These are phyloP conservation scores for Archocentrus centrarchus DNA, from an alignment of 2,113 vertebrate species.

Conservation along the genomic window DNA sequence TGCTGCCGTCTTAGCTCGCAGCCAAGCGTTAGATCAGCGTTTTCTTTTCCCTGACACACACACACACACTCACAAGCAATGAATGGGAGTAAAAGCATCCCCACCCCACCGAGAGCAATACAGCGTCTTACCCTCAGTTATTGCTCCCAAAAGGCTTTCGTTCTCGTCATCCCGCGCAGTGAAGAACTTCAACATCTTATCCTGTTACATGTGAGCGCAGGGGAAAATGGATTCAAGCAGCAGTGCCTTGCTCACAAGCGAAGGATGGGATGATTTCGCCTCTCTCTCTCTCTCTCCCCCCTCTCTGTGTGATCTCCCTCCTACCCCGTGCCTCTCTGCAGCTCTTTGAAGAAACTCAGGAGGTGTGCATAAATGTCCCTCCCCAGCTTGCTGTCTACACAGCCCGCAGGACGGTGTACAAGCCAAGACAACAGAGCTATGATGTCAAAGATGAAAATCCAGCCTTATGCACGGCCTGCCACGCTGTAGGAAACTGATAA, in stretches of 20 bases:
- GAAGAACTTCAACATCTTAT: conserved; percentile 80
- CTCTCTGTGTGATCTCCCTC: conserved; percentile 49
- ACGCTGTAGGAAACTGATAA: not conserved
- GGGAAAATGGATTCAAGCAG: conserved; percentile 32
- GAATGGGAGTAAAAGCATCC: conserved; percentile 5
- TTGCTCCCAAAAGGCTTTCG: conserved; percentile 75
- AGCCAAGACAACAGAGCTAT: conserved; percentile 40
- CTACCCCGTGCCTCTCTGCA: conserved; percentile 70
- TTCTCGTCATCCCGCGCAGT: conserved; percentile 78
- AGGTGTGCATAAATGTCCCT: conserved; percentile 72
- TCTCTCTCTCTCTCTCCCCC: conserved; percentile 38
- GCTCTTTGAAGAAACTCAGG: conserved; percentile 76
- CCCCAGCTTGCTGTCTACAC: conserved; percentile 46
- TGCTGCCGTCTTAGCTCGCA: conserved; percentile 43
- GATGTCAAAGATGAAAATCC: conserved; percentile 27
- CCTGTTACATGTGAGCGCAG: conserved; percentile 51
- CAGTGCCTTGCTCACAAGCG: conserved; percentile 43
- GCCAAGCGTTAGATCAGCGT: conserved; percentile 69
- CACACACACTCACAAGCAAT: conserved; percentile 22
- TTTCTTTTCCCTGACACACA: conserved; percentile 17
- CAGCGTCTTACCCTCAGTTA: conserved; percentile 71
- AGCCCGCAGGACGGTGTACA: conserved; percentile 35
- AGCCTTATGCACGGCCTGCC: conserved; percentile 8
- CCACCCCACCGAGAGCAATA: not conserved
- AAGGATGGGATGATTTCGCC: conserved; percentile 53